Percentiles rank a stretch among this genome's conserved stretches.
These are phyloP conservation scores for Zaprionus gabonicus DNA, from an alignment of 1,140 invertebrate species.

Conservation along the genomic window DNA sequence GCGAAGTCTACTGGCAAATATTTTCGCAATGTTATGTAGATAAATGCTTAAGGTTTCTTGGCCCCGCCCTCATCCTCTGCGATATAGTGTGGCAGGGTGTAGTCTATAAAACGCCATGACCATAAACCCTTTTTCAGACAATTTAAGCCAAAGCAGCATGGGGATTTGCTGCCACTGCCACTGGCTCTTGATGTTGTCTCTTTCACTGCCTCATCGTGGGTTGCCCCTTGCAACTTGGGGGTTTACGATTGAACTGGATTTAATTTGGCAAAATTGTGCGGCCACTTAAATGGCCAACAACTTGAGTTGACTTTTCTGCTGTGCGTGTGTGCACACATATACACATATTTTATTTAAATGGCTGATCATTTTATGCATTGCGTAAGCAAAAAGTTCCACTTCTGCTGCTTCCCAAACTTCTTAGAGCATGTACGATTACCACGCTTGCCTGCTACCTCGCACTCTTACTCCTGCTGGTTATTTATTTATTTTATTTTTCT, in stretches of 20 bases:
- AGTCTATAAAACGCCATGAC: constrained; percentile 78
- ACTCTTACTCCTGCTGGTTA: constrained; percentile 39
- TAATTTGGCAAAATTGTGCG: constrained; percentile 76
- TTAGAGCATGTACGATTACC: background rate
- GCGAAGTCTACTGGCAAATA: constrained; percentile 48
- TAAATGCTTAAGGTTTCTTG: constrained; percentile 64
- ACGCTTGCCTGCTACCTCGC: background rate
- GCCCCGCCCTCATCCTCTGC: background rate
- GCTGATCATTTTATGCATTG: constrained; percentile 39
- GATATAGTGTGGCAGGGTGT: constrained; percentile 19
- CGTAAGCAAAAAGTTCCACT: constrained; percentile 40
- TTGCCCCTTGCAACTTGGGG: constrained; percentile 48
- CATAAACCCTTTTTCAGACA: constrained; percentile 82
- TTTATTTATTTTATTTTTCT: constrained; percentile 56
- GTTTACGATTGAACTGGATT: constrained; percentile 78
- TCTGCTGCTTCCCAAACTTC: background rate
- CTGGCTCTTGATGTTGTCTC: constrained; percentile 23
- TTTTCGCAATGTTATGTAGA: constrained; percentile 76
- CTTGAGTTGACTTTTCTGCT: constrained; percentile 48
- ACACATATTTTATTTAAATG: constrained; percentile 17
- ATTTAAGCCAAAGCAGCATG: constrained; percentile 75
- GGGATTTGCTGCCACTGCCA: constrained; percentile 62
- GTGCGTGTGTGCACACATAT: background rate
- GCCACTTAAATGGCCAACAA: constrained; percentile 73
- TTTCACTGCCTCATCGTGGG: background rate